phyloP scores from a whole-genome alignment of 92 coral and sea anemone genomes.

The Nematostella vectensis region DNA sequence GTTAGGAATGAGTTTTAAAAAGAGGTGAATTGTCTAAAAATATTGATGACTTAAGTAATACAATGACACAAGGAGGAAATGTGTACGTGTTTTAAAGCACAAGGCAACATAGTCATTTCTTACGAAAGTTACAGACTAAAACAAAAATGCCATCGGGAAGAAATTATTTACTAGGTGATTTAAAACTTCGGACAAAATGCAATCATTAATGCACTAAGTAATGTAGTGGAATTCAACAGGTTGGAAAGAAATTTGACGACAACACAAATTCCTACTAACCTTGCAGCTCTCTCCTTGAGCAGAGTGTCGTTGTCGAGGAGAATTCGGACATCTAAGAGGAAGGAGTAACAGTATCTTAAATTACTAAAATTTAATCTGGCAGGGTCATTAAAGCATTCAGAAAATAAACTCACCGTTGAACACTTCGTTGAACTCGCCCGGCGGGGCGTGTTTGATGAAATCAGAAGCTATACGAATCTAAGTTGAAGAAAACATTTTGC shows the following conservation, averaged over 20 bases:
- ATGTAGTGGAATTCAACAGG: conserved; percentile 30
- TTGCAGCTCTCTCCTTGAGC: conserved; percentile 85
- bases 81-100: no score
- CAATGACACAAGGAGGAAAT: no score
- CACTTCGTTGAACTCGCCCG: conserved; percentile 99
- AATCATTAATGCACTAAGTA: no score
- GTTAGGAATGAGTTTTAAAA: no score
- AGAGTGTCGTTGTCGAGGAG: conserved; percentile 75
- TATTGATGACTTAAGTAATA: no score
- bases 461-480: conserved; percentile 97
- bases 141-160: no score
- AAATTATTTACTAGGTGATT: no score
- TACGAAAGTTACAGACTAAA: no score
- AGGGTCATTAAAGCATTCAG: neutral
- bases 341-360: neutral
- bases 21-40: no score
- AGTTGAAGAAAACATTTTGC: conserved; percentile 16
- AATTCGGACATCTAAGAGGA: conserved; percentile 79
- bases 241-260: conserved; percentile 4
- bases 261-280: conserved; percentile 32
- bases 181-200: no score
- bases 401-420: conserved; percentile 76
- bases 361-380: neutral
- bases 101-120: no score
- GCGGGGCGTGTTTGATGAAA: conserved; percentile 99